A percentile compares a stretch with the other conserved stretches of the same genome.
Evolutionary conservation across 2,888 invertebrate genomes (phyloP).

Genomic region (Limnephilus marmoratus): DNA sequence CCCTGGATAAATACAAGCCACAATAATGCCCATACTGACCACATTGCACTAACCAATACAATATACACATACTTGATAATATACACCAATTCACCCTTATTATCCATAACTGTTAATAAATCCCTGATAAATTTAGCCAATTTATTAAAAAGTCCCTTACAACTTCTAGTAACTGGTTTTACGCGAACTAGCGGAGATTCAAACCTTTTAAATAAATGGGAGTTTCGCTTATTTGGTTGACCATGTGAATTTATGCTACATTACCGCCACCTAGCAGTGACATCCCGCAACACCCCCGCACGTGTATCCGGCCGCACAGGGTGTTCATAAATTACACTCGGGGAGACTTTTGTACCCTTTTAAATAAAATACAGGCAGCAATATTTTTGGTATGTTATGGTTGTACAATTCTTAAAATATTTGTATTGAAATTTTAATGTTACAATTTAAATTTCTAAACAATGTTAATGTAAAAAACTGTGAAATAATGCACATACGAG

Average conservation of each 20-base stretch:
- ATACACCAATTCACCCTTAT: not conserved
- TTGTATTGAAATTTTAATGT: not conserved
- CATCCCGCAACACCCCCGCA: slow-evolving; percentile 26
- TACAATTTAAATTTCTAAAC: not conserved
- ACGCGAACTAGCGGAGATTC: not conserved
- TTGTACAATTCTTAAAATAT: not conserved
- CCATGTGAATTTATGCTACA: not conserved
- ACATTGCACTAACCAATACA: slow-evolving; percentile 20
- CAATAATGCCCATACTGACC: slow-evolving; percentile 22
- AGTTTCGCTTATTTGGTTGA: slow-evolving; percentile 10
- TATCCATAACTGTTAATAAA: not conserved
- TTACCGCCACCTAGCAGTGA: slow-evolving; percentile 26
- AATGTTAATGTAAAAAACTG: not conserved
- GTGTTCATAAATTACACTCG: slow-evolving; percentile 1
- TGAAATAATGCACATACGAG: not conserved
- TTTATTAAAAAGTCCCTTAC: not conserved
- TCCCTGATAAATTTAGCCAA: not conserved
- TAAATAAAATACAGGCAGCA: not conserved
- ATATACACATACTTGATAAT: not conserved
- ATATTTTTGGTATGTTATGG: not conserved
- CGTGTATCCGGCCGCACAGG: slow-evolving; percentile 12
- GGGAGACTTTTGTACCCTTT: not conserved
- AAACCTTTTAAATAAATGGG: not conserved
- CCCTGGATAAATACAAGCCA: slow-evolving; percentile 2
- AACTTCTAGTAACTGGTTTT: not conserved